A percentile compares a stretch with the other conserved stretches of the same genome.
Evolutionary conservation across 2,113 vertebrate genomes (phyloP).

Genomic region (Heterochromis multidens): DNA sequence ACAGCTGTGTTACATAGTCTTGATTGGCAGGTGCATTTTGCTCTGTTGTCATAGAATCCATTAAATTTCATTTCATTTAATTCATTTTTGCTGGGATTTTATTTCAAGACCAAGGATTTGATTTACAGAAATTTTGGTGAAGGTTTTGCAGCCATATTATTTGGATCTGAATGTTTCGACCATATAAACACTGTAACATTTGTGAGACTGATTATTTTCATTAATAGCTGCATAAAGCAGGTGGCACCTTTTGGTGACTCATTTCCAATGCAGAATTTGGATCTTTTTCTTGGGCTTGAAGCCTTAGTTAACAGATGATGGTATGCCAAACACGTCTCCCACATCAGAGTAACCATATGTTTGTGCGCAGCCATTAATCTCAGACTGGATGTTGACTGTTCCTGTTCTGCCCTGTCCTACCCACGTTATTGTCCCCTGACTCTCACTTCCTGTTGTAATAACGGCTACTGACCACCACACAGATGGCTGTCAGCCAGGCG

Average conservation of each 20-base stretch:
- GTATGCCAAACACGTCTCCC: constrained; percentile 63
- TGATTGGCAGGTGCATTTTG: not conserved
- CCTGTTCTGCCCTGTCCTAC: constrained; percentile 54
- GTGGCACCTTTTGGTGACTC: constrained; percentile 26
- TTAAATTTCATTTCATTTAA: too few species aligned
- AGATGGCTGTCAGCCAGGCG: constrained; percentile 70
- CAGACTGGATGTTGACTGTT: constrained; percentile 57
- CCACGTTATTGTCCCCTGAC: constrained; percentile 46
- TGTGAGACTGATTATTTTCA: constrained; percentile 2
- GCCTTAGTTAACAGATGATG: constrained; percentile 34
- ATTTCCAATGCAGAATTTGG: constrained; percentile 25
- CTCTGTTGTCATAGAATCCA: not conserved
- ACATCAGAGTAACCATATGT: constrained; percentile 70
- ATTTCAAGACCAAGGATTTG: not conserved
- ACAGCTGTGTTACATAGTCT: not conserved
- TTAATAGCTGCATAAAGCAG: constrained; percentile 18
- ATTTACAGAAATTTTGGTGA: not conserved
- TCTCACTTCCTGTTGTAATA: constrained; percentile 56
- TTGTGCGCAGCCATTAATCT: constrained; percentile 63
- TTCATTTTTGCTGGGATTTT: not conserved
- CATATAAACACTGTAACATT: not conserved
- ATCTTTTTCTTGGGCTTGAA: constrained; percentile 27
- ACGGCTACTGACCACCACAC: constrained; percentile 58
- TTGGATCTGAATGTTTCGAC: not conserved
- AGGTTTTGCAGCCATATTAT: not conserved